Conservation (phyloP, 2,113 vertebrate species). For the Nycticorax nycticorax region DNA sequence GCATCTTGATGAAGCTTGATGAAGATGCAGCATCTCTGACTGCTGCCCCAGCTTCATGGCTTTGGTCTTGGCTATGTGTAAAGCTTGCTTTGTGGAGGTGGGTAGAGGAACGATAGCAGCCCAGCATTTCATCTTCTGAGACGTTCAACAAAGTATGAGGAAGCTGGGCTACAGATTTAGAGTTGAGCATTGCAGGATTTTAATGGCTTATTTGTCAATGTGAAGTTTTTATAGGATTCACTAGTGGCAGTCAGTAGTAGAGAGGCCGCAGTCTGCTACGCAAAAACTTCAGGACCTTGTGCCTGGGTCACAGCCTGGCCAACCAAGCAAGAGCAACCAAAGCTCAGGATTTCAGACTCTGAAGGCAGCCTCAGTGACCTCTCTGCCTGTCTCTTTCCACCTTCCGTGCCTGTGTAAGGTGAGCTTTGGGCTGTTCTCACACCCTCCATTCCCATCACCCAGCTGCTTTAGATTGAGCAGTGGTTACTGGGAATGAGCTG, state of each 20-base stretch:
- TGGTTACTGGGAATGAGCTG: neutral
- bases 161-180: neutral
- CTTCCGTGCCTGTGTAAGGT: fast-evolving
- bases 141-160: neutral
- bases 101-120: neutral
- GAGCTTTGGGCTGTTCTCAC: neutral
- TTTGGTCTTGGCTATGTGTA: neutral
- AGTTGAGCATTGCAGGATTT: neutral
- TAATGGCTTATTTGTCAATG: neutral
- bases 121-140: neutral
- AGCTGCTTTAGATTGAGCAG: neutral
- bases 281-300: neutral
- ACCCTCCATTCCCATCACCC: neutral
- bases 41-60: neutral
- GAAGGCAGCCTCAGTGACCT: neutral
- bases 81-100: neutral
- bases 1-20: too few relatives aligned
- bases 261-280: neutral
- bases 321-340: neutral
- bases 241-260: neutral
- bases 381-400: neutral
- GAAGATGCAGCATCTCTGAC: neutral
- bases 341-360: neutral
- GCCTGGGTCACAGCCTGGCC: neutral
- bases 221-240: neutral